Evolutionary conservation across 2,113 vertebrate genomes (phyloP), one percentile per base, ranked within the genome.

Genomic region (Sturnira hondurensis): DNA sequence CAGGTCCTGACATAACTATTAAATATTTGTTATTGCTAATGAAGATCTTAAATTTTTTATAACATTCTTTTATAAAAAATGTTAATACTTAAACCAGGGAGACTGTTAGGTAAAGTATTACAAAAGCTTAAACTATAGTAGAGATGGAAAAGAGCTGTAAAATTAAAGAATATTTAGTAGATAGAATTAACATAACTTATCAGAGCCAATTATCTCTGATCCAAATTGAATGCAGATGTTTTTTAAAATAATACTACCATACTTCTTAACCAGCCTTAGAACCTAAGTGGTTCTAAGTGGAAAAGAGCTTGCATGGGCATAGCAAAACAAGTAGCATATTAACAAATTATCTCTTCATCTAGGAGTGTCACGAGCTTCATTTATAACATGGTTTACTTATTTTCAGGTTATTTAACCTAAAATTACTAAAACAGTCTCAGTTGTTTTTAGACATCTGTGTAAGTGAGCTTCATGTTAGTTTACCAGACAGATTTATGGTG

Each of bases 401-500:
- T 31, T 70, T 68, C 6, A 45, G 31, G 61, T 33, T 95, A 33
- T 92, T 95, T 45, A 74, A 71, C 3, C 47, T 86, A 47, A 89
- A 89, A 71, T 85, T 92, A 41, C 67, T 13, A 91, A 94, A 89
- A 92, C 78, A 73, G 13, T 73, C 38, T 68, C 61, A 28, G n/a
- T 93, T 92, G 92, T 81, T 92, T 96, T 91, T 65, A 91, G 54
- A 50, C 1, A 61, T 50, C 77, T 80, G 36, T 74, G 0, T 89
- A 93, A 67, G 38, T 81, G 63, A 84, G 15, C 14, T 80, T 96
- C 16, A 31, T 50, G 11, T 91, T 54, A 86, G 31, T 76, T 33
- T 36, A 24, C 45, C 54, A 91, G 47, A 63, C 31, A 94, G 9
- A 96, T 87, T 93, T 50, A 22, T 33, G 31, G 9, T 61, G 26